Evolutionary conservation across 2,797 vertebrate genomes (phyloP), one percentile per base, ranked within the genome.

Genomic region (Lutjanus argentimaculatus): DNA sequence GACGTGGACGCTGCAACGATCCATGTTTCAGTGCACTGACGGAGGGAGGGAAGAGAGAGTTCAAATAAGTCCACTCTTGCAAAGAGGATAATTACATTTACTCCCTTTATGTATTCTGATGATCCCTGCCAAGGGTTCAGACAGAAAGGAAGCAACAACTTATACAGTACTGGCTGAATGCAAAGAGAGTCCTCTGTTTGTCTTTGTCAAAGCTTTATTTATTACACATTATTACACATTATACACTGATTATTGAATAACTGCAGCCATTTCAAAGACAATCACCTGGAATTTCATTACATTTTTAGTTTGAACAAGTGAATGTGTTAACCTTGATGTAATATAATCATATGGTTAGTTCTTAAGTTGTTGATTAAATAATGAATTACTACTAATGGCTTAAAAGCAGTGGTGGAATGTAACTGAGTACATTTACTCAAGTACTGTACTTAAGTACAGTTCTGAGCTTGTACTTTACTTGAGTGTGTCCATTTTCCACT

Each of bases 11-110:
- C 93, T 74, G 86, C 92, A 90, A 76, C 80, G 82, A 94, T 88
- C 96, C 96, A 97, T 96, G 94, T 89, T 92, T 95, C 92, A 92
- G 92, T 93, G 93, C 94, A 88, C 95, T 96, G 86, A 40, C 21
- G 46, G 65, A 68, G 55, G 22, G 22, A 67, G 25, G 48, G 30
- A 40, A 78, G 67, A 67, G 15, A 83, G n/a, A 74, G 74, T 77
- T 87, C 72, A 86, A 14, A 85, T 77, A 69, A 85, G 80, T 68
- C 48, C 82, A 87, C 72, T 46, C 48, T 11, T 51, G 67, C 52
- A 79, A 65, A 77, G 64, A 75, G 51, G 69, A 84, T 90, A 85
- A 88, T 92, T 72, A 80, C 72, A 91, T 91, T 87, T 77, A 82
- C 58, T 43, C 53, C 25, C 48, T 68, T 57, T 56, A 25, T 79